Evolutionary conservation across 2,113 vertebrate genomes (phyloP).

Genomic region (Glaucidium brasilianum): DNA sequence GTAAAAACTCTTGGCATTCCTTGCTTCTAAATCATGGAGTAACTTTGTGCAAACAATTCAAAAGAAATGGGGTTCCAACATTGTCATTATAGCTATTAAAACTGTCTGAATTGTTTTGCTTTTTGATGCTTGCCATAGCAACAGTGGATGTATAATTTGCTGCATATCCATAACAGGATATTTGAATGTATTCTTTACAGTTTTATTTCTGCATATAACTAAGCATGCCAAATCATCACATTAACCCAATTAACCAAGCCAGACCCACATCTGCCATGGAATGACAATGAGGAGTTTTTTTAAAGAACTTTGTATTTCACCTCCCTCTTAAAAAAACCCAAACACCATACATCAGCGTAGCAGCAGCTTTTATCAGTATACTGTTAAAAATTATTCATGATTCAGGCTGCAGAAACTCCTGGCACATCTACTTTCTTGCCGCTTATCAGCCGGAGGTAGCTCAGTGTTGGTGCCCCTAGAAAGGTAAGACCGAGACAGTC

Average conservation of each 20-base stretch:
- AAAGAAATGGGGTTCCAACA: background rate
- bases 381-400: background rate
- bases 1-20: conserved; percentile 21
- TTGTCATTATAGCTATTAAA: background rate
- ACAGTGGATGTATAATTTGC: background rate
- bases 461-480: background rate
- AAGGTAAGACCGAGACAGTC: background rate
- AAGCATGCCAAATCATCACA: background rate
- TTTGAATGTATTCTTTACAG: background rate
- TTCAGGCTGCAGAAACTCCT: background rate
- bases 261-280: background rate
- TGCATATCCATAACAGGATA: background rate
- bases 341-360: background rate
- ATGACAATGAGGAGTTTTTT: background rate
- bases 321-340: background rate
- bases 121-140: conserved; percentile 6
- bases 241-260: conserved; percentile 26
- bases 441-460: background rate
- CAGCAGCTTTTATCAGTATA: background rate
- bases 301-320: background rate
- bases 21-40: background rate
- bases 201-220: background rate
- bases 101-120: background rate
- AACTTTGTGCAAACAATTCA: conserved; percentile 2
- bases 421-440: background rate